Evolutionary conservation across 2,888 invertebrate genomes (phyloP).

Genomic region (Raillietiella orientalis): DNA sequence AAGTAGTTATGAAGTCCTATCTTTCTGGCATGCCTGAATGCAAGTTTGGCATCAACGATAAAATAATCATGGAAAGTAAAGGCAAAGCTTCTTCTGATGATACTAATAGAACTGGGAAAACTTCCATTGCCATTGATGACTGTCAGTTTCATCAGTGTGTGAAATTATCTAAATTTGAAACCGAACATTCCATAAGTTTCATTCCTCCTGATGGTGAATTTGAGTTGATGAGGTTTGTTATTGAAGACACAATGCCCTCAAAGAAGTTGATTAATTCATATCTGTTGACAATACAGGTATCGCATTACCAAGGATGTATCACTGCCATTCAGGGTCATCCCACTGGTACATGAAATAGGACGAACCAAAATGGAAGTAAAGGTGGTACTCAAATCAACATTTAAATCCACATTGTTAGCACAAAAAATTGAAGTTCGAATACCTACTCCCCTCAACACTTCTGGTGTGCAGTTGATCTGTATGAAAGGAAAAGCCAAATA

Average conservation of each 20-base stretch:
- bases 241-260: not conserved
- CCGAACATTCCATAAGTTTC: slow-evolving; percentile 98
- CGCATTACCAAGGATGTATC: slow-evolving; percentile 99
- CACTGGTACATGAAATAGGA: slow-evolving; percentile 85
- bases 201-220: slow-evolving; percentile 99
- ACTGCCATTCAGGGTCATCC: slow-evolving; percentile 94
- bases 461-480: slow-evolving; percentile 93
- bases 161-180: slow-evolving; percentile 96
- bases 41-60: slow-evolving; percentile 97
- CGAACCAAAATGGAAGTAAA: slow-evolving; percentile 99
- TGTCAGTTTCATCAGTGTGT: slow-evolving; percentile 99
- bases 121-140: slow-evolving; percentile 97
- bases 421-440: slow-evolving; percentile 99
- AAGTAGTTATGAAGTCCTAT: slow-evolving; percentile 98
- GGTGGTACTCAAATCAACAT: slow-evolving; percentile 93
- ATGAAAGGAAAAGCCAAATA: slow-evolving; percentile 98
- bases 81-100: slow-evolving; percentile 38
- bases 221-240: slow-evolving; percentile 73
- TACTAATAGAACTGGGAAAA: slow-evolving; percentile 67
- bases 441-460: slow-evolving; percentile 92
- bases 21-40: slow-evolving; percentile 99
- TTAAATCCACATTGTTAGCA: slow-evolving; percentile 84
- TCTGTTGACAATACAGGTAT: slow-evolving; percentile 25
- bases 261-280: slow-evolving; percentile 4
- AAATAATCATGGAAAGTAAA: slow-evolving; percentile 90